Percentiles rank a stretch among this genome's conserved stretches.
These are phyloP conservation scores for Dendronephthya gigantea DNA, from an alignment of 64 coral and sea anemone species.

Conservation along the genomic window DNA sequence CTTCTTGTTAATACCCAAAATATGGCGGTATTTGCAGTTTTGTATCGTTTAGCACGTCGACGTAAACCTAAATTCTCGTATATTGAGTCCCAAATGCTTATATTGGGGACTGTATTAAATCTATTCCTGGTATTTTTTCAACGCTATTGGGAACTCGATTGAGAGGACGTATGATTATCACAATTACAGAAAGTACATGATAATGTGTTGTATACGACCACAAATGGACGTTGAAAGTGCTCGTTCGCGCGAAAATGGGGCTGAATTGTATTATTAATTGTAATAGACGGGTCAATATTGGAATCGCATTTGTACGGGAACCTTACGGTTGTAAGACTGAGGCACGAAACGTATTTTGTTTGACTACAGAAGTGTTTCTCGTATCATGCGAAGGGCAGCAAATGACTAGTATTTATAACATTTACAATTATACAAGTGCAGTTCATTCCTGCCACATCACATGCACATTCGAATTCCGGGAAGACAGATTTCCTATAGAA, in stretches of 20 bases:
- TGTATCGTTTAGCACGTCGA: slow-evolving; percentile 29
- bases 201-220: slow-evolving; percentile 28
- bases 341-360: background rate
- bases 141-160: slow-evolving; percentile 27
- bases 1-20: too few species aligned
- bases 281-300: too few species aligned
- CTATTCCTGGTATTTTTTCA: slow-evolving; percentile 19
- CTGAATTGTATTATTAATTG: too few species aligned
- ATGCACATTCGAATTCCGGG: too few species aligned
- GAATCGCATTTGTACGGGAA: background rate
- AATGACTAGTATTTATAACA: too few species aligned
- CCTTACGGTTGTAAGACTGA: background rate
- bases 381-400: slow-evolving; percentile 2
- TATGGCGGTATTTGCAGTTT: slow-evolving; percentile 30
- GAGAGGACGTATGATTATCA: slow-evolving; percentile 24
- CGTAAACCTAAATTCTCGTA: slow-evolving; percentile 28
- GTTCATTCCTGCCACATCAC: too few species aligned
- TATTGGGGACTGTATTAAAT: too few species aligned
- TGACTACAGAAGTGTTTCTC: background rate
- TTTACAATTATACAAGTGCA: too few species aligned
- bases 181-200: slow-evolving; percentile 27
- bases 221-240: too few species aligned
- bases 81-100: slow-evolving; percentile 6
- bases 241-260: too few species aligned
- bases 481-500: too few species aligned